Conservation (phyloP, 2,113 vertebrate genomes). For the Thalassarche chlororhynchos region DNA sequence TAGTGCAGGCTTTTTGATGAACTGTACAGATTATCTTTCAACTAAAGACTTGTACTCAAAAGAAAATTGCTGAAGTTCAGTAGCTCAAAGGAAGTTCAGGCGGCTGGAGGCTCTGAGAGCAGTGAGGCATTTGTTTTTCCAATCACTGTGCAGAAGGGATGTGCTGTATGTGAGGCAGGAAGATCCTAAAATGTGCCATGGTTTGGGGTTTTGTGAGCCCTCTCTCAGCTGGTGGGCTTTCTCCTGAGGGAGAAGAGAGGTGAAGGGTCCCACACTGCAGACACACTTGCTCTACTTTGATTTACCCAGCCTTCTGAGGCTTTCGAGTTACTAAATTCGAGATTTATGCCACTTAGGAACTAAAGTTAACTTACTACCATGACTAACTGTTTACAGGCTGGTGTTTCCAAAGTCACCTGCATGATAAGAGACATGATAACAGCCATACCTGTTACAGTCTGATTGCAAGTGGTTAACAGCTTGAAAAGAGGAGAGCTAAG, state of each 20-base stretch:
- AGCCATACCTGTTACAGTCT: neutral
- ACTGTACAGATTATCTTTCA: neutral
- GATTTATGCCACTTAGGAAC: neutral
- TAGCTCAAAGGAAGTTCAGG: neutral
- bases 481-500: neutral
- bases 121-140: neutral
- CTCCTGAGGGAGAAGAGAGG: neutral
- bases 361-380: neutral
- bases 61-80: neutral
- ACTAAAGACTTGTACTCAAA: neutral
- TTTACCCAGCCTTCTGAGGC: neutral
- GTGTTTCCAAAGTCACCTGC: neutral
- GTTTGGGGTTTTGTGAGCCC: neutral
- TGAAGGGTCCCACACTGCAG: neutral
- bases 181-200: neutral
- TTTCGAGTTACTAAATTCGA: neutral
- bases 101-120: neutral
- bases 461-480: neutral
- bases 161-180: neutral
- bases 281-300: neutral
- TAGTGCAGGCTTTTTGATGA: neutral
- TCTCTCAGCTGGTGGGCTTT: neutral
- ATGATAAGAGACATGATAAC: neutral
- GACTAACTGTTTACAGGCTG: neutral
- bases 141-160: neutral